Evolutionary conservation across 2,888 invertebrate genomes (phyloP).

Genomic region (Metacarcinus magister): DNA sequence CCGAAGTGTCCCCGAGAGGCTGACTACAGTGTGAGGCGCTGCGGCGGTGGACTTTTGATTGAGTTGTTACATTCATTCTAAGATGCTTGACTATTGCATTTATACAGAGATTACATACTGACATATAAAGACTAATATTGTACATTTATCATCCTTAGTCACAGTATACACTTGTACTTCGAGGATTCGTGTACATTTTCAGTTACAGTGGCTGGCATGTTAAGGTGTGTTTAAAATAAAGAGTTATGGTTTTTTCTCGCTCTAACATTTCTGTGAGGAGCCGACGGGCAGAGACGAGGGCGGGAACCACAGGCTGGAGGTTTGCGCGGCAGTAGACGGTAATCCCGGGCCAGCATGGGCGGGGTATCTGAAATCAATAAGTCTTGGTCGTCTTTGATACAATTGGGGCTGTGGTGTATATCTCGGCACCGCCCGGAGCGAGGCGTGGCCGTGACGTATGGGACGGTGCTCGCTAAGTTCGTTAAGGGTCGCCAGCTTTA

Average conservation of each 20-base stretch:
- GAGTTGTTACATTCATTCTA: background rate
- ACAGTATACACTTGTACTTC: background rate
- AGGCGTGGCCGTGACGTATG: constrained; percentile 41
- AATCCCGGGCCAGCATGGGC: background rate
- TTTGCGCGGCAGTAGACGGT: constrained; percentile 48
- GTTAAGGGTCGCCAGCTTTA: constrained; percentile 1
- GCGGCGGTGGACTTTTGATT: background rate
- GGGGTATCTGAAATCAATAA: constrained; percentile 58
- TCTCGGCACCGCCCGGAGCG: constrained; percentile 19
- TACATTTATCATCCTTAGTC: background rate
- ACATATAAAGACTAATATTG: background rate
- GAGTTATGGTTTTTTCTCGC: background rate
- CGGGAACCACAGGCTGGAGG: background rate
- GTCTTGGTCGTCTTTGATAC: constrained; percentile 58
- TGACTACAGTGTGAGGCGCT: background rate
- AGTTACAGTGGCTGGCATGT: background rate
- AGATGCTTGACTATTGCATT: background rate
- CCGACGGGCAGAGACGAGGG: background rate
- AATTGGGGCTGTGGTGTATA: background rate
- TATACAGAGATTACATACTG: background rate
- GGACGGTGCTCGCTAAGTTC: constrained; percentile 15
- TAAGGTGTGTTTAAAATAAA: background rate
- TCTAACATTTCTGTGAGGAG: background rate
- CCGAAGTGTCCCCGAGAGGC: background rate
- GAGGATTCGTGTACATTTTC: background rate